Base-by-base conservation (phyloP, 2,797 vertebrate genomes). In the Leptatherina wallacei region DNA sequence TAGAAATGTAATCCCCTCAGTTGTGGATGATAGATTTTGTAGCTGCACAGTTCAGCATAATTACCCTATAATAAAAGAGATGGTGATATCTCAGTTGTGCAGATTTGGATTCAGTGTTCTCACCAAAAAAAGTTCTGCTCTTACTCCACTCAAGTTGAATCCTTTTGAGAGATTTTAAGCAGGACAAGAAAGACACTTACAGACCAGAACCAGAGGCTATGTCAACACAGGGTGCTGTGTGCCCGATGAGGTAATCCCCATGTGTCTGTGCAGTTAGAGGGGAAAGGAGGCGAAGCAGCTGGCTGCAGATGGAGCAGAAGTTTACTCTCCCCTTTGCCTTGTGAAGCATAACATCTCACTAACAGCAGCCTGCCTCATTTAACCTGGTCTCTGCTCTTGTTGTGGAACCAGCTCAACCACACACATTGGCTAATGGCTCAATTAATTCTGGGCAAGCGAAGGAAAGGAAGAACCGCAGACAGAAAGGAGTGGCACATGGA, bases 161-260 rank as follows among this genome's bases (percentile, higher is more conserved):
- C 47, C 62, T 71, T 80, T 20, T 4, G 63, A 69, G 63, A 71
- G 6, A n/a, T 36, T 66, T 80, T 68, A 80, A 82, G 75, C 54
- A 2, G 71, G 61, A 35, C 73, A 13, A 71, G 61, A 0, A 3
- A 69, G 61, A 69, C 81, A 78, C 90, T 89, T 88, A 73, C 84
- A 67, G 75, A 55, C 73, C 76, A 69, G 67, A 72, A 80, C 51
- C 73, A 32, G 65, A 81, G 81, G 58, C 82, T 87, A 80, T 73
- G 68, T 91, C 87, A 85, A 89, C 80, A 86, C 64, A 27, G 42
- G 32, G 65, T 6, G 61, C 73, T 51, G 60, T 76, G 75, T 77
- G 78, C 64, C 59, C 20, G 33, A 76, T 91, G 91, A 93, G 86
- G 75, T 93, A 60, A 91, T 85, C 74, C 81, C 82, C 80, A 62